Conservation (phyloP, 2,113 vertebrate genomes). For the Oostethus manadensis region DNA sequence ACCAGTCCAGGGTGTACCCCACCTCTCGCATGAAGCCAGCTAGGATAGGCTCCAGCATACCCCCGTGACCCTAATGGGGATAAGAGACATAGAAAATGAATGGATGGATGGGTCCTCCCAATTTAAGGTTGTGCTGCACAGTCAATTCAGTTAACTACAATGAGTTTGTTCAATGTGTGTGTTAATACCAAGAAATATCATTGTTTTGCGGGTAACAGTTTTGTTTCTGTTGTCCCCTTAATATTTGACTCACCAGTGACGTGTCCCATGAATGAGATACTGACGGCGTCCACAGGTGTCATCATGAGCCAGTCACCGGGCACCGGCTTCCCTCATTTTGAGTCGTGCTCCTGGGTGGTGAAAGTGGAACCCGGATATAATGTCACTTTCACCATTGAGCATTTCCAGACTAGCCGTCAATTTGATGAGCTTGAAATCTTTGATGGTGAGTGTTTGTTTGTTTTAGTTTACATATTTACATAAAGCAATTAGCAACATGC, state of each 20-base stretch:
- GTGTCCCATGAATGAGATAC: constrained; percentile 88
- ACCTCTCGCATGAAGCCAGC: too few species aligned
- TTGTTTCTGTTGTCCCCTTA: background rate
- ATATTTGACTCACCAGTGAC: constrained; percentile 72
- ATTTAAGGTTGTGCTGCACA: constrained; percentile 22
- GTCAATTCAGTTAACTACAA: constrained; percentile 23
- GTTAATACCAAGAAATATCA: background rate
- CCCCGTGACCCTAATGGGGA: too few species aligned
- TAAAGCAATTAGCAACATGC: background rate
- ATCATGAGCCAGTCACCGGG: constrained; percentile 93
- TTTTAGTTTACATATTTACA: background rate
- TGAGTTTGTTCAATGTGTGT: constrained; percentile 1
- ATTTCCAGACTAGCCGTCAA: constrained; percentile 93
- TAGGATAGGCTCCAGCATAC: too few species aligned
- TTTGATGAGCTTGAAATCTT: constrained; percentile 97
- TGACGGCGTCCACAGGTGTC: constrained; percentile 86
- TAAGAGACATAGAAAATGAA: too few species aligned
- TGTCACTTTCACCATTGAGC: constrained; percentile 88
- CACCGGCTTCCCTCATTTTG: constrained; percentile 89
- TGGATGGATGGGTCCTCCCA: constrained; percentile 26
- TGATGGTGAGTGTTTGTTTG: constrained; percentile 77
- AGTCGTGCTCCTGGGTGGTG: constrained; percentile 95
- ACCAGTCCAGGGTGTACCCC: too few species aligned
- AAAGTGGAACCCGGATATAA: constrained; percentile 87
- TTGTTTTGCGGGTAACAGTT: background rate